phyloP scores from a whole-genome alignment of 2,797 vertebrate genomes.

The Apogon talboti region DNA sequence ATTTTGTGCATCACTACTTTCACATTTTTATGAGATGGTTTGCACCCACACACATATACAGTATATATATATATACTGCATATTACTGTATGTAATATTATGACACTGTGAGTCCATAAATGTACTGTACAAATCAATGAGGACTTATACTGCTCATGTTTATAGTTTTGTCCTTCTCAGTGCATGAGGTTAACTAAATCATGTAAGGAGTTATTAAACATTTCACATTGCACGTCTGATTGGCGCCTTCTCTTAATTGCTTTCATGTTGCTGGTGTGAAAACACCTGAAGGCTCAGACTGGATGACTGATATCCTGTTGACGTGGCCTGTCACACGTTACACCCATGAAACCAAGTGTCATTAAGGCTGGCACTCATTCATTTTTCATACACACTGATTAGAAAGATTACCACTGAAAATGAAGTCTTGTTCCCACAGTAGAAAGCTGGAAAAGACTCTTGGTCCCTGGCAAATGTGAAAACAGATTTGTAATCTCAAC shows the following conservation, averaged over 20 bases:
- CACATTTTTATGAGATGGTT: not conserved
- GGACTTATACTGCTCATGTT: constrained; percentile 12
- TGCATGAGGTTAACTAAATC: constrained; percentile 10
- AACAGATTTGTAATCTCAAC: not conserved
- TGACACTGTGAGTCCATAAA: no score
- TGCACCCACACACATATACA: no score
- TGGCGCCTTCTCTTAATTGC: constrained; percentile 31
- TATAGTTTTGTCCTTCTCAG: not conserved
- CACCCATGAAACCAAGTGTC: constrained; percentile 19
- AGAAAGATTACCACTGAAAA: constrained; percentile 6
- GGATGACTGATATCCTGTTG: constrained; percentile 15
- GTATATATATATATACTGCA: no score
- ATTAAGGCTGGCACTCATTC: constrained; percentile 15
- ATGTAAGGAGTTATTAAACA: constrained; percentile 14
- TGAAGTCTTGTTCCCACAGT: not conserved
- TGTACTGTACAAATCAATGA: not conserved
- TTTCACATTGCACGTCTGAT: constrained; percentile 23
- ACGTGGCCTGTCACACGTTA: constrained; percentile 24
- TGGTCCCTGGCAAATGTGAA: constrained; percentile 2
- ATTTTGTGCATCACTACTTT: not conserved
- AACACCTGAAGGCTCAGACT: constrained; percentile 29
- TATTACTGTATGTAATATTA: no score
- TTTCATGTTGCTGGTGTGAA: constrained; percentile 13
- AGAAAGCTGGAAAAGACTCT: constrained; percentile 7
- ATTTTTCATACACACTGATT: constrained; percentile 22